Base-by-base conservation (phyloP, 2,888 invertebrate genomes). In the Eudemis profundana region DNA sequence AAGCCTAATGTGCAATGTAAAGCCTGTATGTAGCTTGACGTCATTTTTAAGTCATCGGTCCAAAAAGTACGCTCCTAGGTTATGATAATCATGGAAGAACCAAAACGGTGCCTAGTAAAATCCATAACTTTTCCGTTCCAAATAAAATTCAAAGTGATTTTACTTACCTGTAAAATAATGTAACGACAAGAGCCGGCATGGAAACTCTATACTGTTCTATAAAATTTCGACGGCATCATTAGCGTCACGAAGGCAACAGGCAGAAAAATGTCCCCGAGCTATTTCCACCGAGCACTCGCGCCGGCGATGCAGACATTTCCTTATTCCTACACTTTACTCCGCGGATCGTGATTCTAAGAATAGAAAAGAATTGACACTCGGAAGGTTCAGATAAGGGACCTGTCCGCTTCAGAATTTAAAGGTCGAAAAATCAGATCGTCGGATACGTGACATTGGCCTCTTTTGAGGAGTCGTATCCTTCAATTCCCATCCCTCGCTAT, bases 311-410 rank as follows among this genome's bases (percentile, higher is more conserved):
- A 63, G 49, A 50, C 36, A 40, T 56, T 42, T 4, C 42, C 50
- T 59, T 64, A 19, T 46, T 36, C 56, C 21, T 21, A 15, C 56
- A 56, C 15, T 49, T 42, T 29, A 0, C 38, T 44, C 23, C 50
- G 1, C 17, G 51, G n/a, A 63, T 44, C 61, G 46, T 36, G 57
- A 51, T 38, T 59, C 50, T 50, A 59, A 64, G 57, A 27, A 64
- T 64, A 64, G 64, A 57, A 57, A 59, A 64, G 57, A 64, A 64
- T 64, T 59, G 64, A 64, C 64, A 64, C 50, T 38, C 21, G 44
- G 59, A 64, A 46, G 36, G 57, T 50, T 61, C 29, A n/a, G 50
- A 60, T 38, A 54, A 27, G 63, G 40, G 36, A 19, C 44, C 7
- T 33, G 56, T 19, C 27, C 33, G 49, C 50, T 64, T 50, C 15